Conservation (phyloP, 2,797 vertebrate genomes). For the Cichlasoma orientale region DNA sequence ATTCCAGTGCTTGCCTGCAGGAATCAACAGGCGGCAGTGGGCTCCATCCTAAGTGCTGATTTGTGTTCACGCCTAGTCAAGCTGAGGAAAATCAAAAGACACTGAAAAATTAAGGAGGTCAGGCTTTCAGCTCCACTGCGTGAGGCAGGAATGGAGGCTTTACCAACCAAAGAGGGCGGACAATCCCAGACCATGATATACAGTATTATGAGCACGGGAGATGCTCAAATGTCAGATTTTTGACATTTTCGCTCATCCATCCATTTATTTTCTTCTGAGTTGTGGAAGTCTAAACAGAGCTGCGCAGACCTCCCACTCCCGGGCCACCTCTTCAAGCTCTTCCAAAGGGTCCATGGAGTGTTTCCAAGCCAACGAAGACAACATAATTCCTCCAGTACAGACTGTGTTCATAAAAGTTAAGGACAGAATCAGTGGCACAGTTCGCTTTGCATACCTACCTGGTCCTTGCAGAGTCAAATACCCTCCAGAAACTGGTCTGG, state of each 20-base stretch:
- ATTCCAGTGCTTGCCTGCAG: constrained; percentile 33
- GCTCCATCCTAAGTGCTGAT: constrained; percentile 52
- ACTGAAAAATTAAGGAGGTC: constrained; percentile 74
- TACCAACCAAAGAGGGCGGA: constrained; percentile 42
- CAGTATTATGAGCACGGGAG: not conserved
- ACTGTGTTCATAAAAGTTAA: not conserved
- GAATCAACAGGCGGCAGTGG: constrained; percentile 52
- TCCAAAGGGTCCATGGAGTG: not conserved
- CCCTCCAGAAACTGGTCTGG: not conserved
- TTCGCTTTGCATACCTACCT: not conserved
- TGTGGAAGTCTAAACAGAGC: not conserved
- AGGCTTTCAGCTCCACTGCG: constrained; percentile 56
- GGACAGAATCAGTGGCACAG: not conserved
- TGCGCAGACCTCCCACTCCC: not conserved
- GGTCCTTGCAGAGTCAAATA: not conserved
- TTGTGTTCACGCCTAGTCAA: constrained; percentile 63
- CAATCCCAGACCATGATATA: constrained; percentile 1
- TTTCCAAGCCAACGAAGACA: not conserved
- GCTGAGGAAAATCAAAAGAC: constrained; percentile 69
- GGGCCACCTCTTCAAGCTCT: not conserved
- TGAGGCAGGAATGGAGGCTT: constrained; percentile 41
- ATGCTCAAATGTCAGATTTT: not conserved
- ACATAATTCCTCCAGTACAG: no score
- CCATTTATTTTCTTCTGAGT: not conserved
- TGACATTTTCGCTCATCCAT: not conserved